phyloP scores from a whole-genome alignment of 2,113 vertebrate species.

The Protobothrops flavoviridis region DNA sequence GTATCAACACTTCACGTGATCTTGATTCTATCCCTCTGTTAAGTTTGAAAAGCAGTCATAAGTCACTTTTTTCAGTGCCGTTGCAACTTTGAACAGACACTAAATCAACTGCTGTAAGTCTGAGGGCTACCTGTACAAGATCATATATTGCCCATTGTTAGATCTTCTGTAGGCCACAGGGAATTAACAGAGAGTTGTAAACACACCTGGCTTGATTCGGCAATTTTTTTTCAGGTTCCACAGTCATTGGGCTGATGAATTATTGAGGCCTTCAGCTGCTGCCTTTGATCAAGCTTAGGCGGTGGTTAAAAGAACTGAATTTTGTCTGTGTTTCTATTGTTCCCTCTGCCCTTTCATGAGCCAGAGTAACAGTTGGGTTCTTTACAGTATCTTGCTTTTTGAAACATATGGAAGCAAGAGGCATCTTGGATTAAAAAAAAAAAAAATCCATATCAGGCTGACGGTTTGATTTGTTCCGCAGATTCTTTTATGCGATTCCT shows the following conservation, averaged over 20 bases:
- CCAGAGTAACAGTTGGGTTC: neutral
- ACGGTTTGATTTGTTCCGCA: constrained; percentile 56
- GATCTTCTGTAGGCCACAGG: neutral
- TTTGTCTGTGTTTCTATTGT: neutral
- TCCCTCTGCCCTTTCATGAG: no score
- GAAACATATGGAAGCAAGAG: neutral
- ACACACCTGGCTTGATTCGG: neutral
- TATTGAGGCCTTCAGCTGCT: neutral
- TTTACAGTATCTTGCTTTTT: neutral
- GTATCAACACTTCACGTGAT: no score
- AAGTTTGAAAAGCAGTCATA: no score
- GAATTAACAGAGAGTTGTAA: neutral
- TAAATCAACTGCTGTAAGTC: no score
- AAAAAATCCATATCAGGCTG: constrained; percentile 7
- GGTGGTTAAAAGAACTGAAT: neutral
- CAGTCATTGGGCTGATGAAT: neutral
- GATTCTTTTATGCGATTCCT: constrained; percentile 94
- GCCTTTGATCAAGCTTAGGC: neutral
- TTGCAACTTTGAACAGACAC: no score
- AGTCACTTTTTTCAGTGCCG: no score
- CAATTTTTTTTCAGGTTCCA: no score
- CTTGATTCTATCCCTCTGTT: no score
- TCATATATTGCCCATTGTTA: neutral
- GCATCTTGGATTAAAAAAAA: neutral
- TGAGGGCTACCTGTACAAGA: no score